Conservation (phyloP, 2,888 invertebrate species). For the Pristionchus arcanus region DNA sequence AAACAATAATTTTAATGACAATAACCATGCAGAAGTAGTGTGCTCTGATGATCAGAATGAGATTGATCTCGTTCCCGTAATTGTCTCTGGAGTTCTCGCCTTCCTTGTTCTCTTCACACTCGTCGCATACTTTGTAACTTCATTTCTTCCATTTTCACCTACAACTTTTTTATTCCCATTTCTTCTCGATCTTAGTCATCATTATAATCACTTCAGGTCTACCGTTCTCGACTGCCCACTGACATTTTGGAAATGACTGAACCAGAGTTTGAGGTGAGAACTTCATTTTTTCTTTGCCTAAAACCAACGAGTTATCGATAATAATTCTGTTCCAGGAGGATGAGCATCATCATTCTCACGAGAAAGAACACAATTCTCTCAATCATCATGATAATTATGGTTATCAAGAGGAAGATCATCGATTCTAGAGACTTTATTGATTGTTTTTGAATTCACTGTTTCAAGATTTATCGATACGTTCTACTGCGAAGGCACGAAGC, state of each 20-base stretch:
- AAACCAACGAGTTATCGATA: neutral
- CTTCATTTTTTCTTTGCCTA: neutral
- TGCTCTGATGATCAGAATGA: conserved; percentile 66
- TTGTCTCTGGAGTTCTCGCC: conserved; percentile 66
- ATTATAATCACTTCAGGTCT: conserved; percentile 59
- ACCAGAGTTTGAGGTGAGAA: conserved; percentile 31
- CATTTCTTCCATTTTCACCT: neutral
- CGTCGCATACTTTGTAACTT: conserved; percentile 64
- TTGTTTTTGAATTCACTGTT: neutral
- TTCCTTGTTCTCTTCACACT: conserved; percentile 64
- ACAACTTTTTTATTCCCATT: too few relatives aligned
- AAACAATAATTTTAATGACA: too few relatives aligned
- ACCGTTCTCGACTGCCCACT: conserved; percentile 66
- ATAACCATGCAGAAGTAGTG: conserved; percentile 59
- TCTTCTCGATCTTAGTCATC: too few relatives aligned
- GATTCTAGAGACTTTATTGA: conserved; percentile 2
- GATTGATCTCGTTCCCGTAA: conserved; percentile 67
- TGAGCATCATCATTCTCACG: neutral
- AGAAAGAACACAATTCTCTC: neutral
- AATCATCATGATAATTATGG: conserved; percentile 52
- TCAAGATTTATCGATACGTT: neutral
- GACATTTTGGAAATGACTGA: conserved; percentile 62
- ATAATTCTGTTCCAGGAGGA: neutral
- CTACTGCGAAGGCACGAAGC: conserved; percentile 21
- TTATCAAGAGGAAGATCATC: conserved; percentile 33